Conservation (phyloP, 1,140 invertebrate species). For the Melanaphis sacchari region DNA sequence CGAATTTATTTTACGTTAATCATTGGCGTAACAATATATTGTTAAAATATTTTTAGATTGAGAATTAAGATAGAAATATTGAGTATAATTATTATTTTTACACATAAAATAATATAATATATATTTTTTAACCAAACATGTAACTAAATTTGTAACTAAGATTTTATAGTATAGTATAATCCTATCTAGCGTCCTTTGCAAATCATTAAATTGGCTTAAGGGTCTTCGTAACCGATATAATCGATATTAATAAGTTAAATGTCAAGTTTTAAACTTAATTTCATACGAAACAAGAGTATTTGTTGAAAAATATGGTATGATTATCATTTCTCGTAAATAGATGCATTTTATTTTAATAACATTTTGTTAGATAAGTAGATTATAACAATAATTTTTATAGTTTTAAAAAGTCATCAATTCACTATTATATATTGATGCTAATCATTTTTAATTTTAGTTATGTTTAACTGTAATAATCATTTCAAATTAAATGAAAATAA, state of each 20-base stretch:
- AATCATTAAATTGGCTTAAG: slow-evolving; percentile 23
- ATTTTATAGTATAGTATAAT: not conserved
- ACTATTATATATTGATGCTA: not conserved
- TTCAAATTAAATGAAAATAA: not conserved
- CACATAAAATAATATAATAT: not conserved
- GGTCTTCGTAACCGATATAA: slow-evolving; percentile 8
- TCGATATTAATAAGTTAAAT: not conserved
- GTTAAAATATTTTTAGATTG: too few species aligned
- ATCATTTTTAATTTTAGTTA: not conserved
- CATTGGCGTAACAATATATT: not conserved
- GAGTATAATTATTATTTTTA: not conserved
- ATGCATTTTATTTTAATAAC: not conserved
- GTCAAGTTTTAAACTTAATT: not conserved
- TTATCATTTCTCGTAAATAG: not conserved
- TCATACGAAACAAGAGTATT: not conserved
- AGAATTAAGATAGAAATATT: not conserved
- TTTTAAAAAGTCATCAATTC: not conserved
- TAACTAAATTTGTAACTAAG: not conserved
- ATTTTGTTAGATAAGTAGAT: not conserved
- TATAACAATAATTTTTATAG: not conserved
- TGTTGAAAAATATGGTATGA: not conserved
- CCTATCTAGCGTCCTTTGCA: not conserved
- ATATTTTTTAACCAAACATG: not conserved
- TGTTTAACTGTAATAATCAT: not conserved
- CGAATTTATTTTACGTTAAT: not conserved